Evolutionary conservation across 2,797 vertebrate genomes (phyloP).

Genomic region (Falco biarmicus): DNA sequence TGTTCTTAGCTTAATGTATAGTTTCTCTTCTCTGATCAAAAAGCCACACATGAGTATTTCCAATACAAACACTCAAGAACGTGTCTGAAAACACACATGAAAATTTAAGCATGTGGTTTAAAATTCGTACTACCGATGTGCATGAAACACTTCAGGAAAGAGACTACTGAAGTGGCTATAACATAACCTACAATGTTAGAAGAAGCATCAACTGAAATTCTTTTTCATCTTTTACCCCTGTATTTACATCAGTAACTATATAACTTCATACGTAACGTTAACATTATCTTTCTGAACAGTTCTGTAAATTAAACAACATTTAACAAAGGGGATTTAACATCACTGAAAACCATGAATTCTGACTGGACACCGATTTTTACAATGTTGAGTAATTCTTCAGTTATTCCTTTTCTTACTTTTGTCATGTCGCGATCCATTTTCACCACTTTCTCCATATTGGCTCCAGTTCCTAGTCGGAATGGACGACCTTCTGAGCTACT

Average conservation of each 20-base stretch:
- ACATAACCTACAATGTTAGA: not conserved
- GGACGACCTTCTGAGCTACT: conserved; percentile 98
- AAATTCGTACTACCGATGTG: not conserved
- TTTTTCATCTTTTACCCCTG: not conserved
- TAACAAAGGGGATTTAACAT: not conserved
- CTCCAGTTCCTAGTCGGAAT: conserved; percentile 95
- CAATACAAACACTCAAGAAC: not conserved
- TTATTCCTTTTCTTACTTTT: conserved; percentile 81
- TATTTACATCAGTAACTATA: not conserved
- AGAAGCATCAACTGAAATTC: not conserved
- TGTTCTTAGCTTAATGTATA: not conserved
- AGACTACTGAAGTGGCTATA: not conserved
- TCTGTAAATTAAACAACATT: not conserved
- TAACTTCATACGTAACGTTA: not conserved
- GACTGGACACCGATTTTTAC: not conserved
- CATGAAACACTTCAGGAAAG: not conserved
- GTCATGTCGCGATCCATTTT: conserved; percentile 99
- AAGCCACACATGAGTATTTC: not conserved
- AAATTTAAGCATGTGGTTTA: not conserved
- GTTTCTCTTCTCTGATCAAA: not conserved
- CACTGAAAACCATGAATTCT: not conserved
- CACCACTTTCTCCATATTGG: conserved; percentile 99
- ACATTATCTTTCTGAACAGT: not conserved
- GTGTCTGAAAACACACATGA: not conserved
- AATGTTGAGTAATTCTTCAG: not conserved